Conservation (phyloP, 2,113 vertebrate genomes). For the Eubucco bourcierii region DNA sequence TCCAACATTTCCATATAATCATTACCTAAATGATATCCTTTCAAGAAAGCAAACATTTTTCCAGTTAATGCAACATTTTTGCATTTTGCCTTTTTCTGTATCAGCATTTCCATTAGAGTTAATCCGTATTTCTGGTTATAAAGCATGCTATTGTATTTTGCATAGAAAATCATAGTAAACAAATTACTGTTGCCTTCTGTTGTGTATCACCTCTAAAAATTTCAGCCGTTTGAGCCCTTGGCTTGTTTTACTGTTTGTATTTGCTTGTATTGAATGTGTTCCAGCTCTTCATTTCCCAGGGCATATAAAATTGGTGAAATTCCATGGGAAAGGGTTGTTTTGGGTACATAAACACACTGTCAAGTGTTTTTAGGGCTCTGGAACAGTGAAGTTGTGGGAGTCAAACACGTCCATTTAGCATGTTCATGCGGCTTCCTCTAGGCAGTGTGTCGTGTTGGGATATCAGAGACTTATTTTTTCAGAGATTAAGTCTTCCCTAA, state of each 20-base stretch:
- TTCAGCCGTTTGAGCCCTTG: slow-evolving; percentile 34
- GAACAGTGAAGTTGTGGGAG: slow-evolving; percentile 36
- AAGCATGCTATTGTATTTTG: background rate
- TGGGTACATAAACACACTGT: slow-evolving; percentile 59
- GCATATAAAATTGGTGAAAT: slow-evolving; percentile 72
- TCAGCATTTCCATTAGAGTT: background rate
- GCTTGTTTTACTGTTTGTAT: slow-evolving; percentile 53
- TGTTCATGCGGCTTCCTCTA: background rate
- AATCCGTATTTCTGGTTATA: background rate
- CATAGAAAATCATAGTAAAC: background rate
- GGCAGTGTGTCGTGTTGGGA: background rate
- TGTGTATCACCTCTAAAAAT: slow-evolving; percentile 28
- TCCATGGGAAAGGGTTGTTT: slow-evolving; percentile 75
- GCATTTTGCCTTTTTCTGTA: background rate
- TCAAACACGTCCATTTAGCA: background rate
- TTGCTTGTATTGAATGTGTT: slow-evolving; percentile 76
- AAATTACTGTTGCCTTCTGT: slow-evolving; percentile 12
- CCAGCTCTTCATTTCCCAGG: slow-evolving; percentile 76
- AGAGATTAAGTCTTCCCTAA: background rate
- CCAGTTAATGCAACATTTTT: background rate
- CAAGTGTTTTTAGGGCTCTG: slow-evolving; percentile 39
- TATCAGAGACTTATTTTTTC: background rate
- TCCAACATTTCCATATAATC: background rate
- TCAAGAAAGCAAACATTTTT: background rate
- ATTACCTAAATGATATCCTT: background rate